Percentiles rank a stretch among this genome's conserved stretches.
phyloP scores from a whole-genome alignment of 2,113 vertebrate species.

The Oplegnathus fasciatus region DNA sequence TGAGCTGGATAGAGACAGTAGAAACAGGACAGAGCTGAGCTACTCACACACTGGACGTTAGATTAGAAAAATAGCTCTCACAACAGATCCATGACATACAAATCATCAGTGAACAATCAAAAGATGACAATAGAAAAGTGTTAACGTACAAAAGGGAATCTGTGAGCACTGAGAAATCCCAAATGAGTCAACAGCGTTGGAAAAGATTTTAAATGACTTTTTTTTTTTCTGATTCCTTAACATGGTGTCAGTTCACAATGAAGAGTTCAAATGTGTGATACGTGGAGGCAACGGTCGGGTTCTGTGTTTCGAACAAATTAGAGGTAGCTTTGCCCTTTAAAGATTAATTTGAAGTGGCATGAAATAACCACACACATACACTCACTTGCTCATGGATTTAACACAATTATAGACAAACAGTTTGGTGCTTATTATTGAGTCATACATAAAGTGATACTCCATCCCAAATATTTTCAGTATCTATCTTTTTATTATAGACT shows the following conservation, averaged over 20 bases:
- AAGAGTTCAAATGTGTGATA: constrained; percentile 17
- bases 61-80: constrained; percentile 77
- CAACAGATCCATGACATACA: constrained; percentile 40
- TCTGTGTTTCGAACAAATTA: constrained; percentile 16
- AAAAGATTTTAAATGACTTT: neutral
- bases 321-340: constrained; percentile 67
- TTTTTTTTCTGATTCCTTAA: neutral
- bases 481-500: neutral
- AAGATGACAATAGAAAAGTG: constrained; percentile 66
- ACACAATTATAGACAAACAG: neutral
- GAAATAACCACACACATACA: constrained; percentile 14
- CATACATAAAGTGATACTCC: constrained; percentile 37
- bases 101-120: constrained; percentile 20
- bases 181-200: constrained; percentile 7
- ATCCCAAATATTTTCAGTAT: neutral
- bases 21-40: constrained; percentile 44
- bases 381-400: neutral
- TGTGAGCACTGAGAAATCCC: constrained; percentile 22
- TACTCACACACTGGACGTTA: constrained; percentile 19
- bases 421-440: neutral
- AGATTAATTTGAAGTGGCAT: constrained; percentile 13
- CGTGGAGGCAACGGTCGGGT: neutral
- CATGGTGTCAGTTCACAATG: constrained; percentile 30
- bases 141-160: constrained; percentile 56
- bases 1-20: constrained; percentile 3